Evolutionary conservation across 2,888 invertebrate genomes (phyloP), one percentile per base, ranked within the genome.

Genomic region (Syritta pipiens): DNA sequence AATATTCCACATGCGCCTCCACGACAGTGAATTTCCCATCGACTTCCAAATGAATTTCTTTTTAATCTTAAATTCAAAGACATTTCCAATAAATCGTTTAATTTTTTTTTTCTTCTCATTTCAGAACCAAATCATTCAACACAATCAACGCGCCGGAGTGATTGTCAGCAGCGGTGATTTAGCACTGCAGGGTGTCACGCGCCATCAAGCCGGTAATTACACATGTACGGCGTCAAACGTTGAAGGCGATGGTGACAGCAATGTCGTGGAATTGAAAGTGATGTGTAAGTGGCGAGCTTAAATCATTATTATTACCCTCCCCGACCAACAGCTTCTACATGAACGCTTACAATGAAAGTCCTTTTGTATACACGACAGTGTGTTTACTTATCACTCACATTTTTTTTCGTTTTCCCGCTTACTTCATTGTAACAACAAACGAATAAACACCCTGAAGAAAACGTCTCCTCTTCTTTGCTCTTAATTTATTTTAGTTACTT

Each of bases 181-280:
- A 83, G 96, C 95, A 0, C 89, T 97, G 77, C 95, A 96, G 88
- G 92, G 92, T 55, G 95, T 96, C 37, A 93, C 93, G 69, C 91
- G 94, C 83, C 92, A 92, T 82, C 95, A 95, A 86, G 94, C 95
- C 1, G 97, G 97, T 53, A 94, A 94, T 89, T 97, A 97, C 88
- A 93, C 94, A 28, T 97, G 97, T 88, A 93, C 95, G 19, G 97
- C 96, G 1, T 96, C 95, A 49, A 97, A 97, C 86, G 95, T 96
- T 9, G 96, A 97, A 89, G 97, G 97, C 0, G 96, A 96, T 84
- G 96, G 96, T 6, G 93, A 93, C 84, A 96, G 96, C 82, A 93
- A 93, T 84, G 91, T 92, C 44, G 94, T 96, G 35, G 92, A 93
- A 85, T 90, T 97, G 60, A 94, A 95, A 90, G 94, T 97, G 85